These are phyloP conservation scores for Hyposoter dolosus DNA, from an alignment of 2,888 invertebrate genomes.

Conservation along the genomic window DNA sequence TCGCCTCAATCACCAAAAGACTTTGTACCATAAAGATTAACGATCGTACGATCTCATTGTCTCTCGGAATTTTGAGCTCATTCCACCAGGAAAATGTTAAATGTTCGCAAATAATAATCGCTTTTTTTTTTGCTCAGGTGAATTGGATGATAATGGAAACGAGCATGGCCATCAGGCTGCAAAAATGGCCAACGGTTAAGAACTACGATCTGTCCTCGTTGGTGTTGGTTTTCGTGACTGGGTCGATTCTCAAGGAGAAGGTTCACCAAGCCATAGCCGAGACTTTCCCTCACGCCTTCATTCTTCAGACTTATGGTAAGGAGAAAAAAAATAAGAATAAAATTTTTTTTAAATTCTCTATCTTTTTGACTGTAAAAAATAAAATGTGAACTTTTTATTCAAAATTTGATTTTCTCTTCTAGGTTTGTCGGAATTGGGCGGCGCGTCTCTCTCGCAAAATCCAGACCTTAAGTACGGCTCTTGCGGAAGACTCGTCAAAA, in stretches of 20 bases:
- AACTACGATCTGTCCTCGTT: slow-evolving; percentile 72
- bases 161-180: slow-evolving; percentile 71
- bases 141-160: slow-evolving; percentile 71
- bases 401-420: not conserved
- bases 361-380: too few relatives aligned
- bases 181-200: slow-evolving; percentile 49
- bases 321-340: not conserved
- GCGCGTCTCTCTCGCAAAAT: not conserved
- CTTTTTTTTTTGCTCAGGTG: slow-evolving; percentile 61
- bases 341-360: not conserved
- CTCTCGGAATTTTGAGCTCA: too few relatives aligned
- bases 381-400: too few relatives aligned
- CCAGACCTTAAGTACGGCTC: slow-evolving; percentile 62
- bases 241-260: slow-evolving; percentile 68
- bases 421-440: slow-evolving; percentile 63
- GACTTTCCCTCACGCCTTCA: slow-evolving; percentile 54
- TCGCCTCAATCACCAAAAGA: too few relatives aligned
- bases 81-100: not conserved
- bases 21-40: too few relatives aligned
- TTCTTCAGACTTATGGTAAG: slow-evolving; percentile 74
- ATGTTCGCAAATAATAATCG: not conserved
- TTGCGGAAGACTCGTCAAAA: slow-evolving; percentile 68
- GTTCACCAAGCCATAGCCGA: slow-evolving; percentile 59
- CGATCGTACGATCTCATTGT: too few relatives aligned
- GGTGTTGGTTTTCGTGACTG: slow-evolving; percentile 61